Percentiles rank a stretch among this genome's conserved stretches.
Evolutionary conservation across 2,797 vertebrate species (phyloP).

Genomic region (Mergus octosetaceus): DNA sequence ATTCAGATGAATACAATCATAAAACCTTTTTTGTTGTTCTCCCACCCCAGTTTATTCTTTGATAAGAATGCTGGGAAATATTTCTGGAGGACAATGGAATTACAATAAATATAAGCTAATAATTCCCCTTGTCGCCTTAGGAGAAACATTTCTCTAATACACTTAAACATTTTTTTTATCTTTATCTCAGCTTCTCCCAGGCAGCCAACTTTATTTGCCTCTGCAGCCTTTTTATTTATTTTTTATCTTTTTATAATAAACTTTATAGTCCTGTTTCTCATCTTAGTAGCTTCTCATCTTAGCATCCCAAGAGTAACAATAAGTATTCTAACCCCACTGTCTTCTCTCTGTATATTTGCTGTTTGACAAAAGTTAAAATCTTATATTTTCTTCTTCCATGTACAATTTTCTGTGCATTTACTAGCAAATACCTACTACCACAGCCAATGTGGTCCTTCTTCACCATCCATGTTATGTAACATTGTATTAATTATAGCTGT

Average conservation of each 20-base stretch:
- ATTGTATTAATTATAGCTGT: neutral
- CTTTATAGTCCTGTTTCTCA: neutral
- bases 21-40: neutral
- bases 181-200: neutral
- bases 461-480: neutral
- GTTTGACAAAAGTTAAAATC: neutral
- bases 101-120: neutral
- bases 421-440: neutral
- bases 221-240: neutral
- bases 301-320: neutral
- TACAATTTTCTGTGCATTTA: neutral
- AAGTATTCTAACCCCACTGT: neutral
- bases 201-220: neutral
- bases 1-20: neutral
- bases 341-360: neutral
- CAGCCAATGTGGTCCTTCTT: neutral
- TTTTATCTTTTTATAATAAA: neutral
- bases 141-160: neutral
- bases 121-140: neutral
- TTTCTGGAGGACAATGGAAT: neutral
- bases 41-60: neutral
- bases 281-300: neutral
- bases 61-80: neutral
- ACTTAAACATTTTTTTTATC: neutral
- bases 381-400: neutral